phyloP scores from a whole-genome alignment of 2,888 invertebrate genomes.

The Chirona hameri region DNA sequence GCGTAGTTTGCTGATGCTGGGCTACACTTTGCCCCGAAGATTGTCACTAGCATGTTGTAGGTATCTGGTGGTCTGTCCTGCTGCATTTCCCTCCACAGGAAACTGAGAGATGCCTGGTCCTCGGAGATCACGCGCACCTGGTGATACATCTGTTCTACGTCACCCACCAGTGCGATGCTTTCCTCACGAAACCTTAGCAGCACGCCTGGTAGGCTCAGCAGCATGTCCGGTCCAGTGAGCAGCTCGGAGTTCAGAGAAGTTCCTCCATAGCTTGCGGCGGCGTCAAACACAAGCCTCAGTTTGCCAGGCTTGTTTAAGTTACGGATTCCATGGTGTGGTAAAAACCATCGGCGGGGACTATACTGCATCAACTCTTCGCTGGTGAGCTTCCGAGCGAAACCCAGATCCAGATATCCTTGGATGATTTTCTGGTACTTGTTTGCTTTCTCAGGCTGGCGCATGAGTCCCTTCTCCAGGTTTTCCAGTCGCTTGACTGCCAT shows the following conservation, averaged over 20 bases:
- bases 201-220: not conserved
- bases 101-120: not conserved
- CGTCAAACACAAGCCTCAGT: constrained; percentile 40
- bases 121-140: not conserved
- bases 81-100: not conserved
- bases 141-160: not conserved
- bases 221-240: not conserved
- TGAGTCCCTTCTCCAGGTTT: not conserved
- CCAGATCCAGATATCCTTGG: not conserved
- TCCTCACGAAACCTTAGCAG: not conserved
- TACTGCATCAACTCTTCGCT: too few relatives aligned
- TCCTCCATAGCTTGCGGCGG: constrained; percentile 28
- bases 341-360: constrained; percentile 33
- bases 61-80: not conserved
- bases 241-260: not conserved
- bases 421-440: not conserved
- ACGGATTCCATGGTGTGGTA: constrained; percentile 11
- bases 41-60: not conserved
- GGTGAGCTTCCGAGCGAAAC: not conserved
- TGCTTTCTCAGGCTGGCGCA: not conserved
- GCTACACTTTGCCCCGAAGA: not conserved
- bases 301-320: constrained; percentile 40
- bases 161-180: not conserved
- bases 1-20: not conserved
- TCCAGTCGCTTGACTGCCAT: not conserved